Base-by-base conservation (phyloP, 1,140 invertebrate species). In the Subanguina moxae region DNA sequence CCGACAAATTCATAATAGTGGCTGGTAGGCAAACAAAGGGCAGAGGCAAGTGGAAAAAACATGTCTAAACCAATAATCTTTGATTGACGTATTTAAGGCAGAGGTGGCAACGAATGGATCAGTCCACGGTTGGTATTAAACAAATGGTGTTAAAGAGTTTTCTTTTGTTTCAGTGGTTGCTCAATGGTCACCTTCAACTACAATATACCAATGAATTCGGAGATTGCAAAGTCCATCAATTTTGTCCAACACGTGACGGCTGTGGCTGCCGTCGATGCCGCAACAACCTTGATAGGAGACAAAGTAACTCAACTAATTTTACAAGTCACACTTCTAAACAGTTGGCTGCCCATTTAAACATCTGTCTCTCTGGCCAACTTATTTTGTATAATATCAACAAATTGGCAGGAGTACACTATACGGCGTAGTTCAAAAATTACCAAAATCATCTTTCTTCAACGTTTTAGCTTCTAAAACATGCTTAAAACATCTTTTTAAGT, bases 101-200 rank as follows among this genome's bases (percentile, higher is more conserved):
- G 92, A 48, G 87, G 87, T 19, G 88, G 86, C 23, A 94, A 94
- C 84, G 76, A 83, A 25, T 97, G 94, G 93, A 83, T 97, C 27
- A 91, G 91, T 84, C 93, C 93, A 1, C 80, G 32, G 32, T 38
- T 38, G 11, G 32, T 38, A 86, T 57, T 52, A 52, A 3, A 21
- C 48, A 52, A 7, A 52, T 15, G 8, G n/a, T 15, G 3, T 19
- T 25, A 3, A 21, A 21, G 17, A 7, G 17, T 7, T 15, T 7
- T 8, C n/a, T 21, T 15, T 7, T 21, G 17, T 21, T 52, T 52
- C 23, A 52, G 48, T 21, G 94, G 94, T 0, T 91, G 91, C 83
- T 91, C 91, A 1, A 89, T 91, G 87, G 93, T 95, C 80, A 90
- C 90, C 1, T 72, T 94, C 19, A 91, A 94, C 84, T 84, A 96